Evolutionary conservation across 2,797 vertebrate species (phyloP).

Genomic region (Telmatherina bonti): DNA sequence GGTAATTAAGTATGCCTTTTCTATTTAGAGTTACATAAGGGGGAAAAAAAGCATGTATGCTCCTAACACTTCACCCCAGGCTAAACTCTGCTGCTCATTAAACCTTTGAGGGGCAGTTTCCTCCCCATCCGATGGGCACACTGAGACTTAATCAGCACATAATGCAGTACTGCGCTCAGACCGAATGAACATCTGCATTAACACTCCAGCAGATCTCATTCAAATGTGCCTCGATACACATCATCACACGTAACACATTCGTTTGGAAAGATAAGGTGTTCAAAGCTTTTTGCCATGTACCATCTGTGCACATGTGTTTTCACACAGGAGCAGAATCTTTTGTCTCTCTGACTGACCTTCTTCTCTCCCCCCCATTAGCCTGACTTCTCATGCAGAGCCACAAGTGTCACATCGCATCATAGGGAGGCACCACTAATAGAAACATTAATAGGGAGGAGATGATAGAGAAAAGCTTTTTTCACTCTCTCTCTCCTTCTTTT

Average conservation of each 20-base stretch:
- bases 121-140: constrained; percentile 32
- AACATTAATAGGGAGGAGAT: constrained; percentile 69
- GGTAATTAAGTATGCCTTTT: constrained; percentile 54
- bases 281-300: background rate
- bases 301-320: background rate
- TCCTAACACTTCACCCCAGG: constrained; percentile 60
- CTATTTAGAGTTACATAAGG: constrained; percentile 33
- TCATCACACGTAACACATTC: background rate
- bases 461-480: constrained; percentile 60
- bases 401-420: constrained; percentile 71
- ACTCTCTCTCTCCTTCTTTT: constrained; percentile 45
- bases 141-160: constrained; percentile 53
- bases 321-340: constrained; percentile 46
- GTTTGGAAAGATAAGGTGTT: background rate
- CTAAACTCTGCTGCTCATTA: constrained; percentile 71
- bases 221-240: constrained; percentile 6
- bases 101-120: constrained; percentile 56
- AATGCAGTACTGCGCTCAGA: constrained; percentile 30
- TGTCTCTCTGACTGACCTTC: constrained; percentile 50
- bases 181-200: constrained; percentile 50
- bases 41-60: constrained; percentile 35
- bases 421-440: constrained; percentile 65
- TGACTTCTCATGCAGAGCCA: constrained; percentile 61
- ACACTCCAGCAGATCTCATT: constrained; percentile 35
- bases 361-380: constrained; percentile 59